Evolutionary conservation across 1,140 invertebrate genomes (phyloP), one percentile per base, ranked within the genome.

Genomic region (Pogonomyrmex californicus): DNA sequence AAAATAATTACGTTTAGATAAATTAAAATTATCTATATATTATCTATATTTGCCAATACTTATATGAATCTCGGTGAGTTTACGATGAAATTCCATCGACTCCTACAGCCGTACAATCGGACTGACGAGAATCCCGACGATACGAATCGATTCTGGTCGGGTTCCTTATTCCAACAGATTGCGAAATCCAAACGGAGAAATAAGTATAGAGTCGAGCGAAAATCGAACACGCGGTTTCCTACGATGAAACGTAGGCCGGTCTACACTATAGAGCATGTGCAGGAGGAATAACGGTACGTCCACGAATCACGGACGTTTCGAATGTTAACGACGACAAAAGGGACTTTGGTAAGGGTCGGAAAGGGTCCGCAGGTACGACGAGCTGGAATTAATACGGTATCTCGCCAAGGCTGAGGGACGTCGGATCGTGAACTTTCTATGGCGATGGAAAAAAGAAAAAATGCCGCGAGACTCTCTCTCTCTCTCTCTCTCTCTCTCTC

Each of bases 371-470:
- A 63, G 60, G 77, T 79, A 79, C 58, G 60, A 41, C 38, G 60
- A 33, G 38, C n/a, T n/a, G 75, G 73, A 78, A 66, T 78, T 76
- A 78, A 78, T 85, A 78, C 71, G 33, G 78, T 23, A 44, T 76
- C 81, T 83, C 54, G 56, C n/a, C 38, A 17, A 23, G 41, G 3
- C 17, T 33, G 70, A 76, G 10, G 44, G 41, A 44, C 9, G 41
- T 51, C 38, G 49, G 56, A 75, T 33, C 56, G 38, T 73, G 70
- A 60, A 60, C 79, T 83, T 83, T 75, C 79, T 75, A 62, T 30
- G 33, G 44, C 4, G 47, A 38, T 30, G 12, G 33, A 30, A 62
- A 62, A 62, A 38, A 73, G n/a, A 30, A 73, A 41, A 33, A 54
- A 66, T 47, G 33, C 30, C 33, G 73, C 82, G 60, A 85, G 23